Conservation (phyloP, 2,888 invertebrate species). For the Drosophila nr. fundita region DNA sequence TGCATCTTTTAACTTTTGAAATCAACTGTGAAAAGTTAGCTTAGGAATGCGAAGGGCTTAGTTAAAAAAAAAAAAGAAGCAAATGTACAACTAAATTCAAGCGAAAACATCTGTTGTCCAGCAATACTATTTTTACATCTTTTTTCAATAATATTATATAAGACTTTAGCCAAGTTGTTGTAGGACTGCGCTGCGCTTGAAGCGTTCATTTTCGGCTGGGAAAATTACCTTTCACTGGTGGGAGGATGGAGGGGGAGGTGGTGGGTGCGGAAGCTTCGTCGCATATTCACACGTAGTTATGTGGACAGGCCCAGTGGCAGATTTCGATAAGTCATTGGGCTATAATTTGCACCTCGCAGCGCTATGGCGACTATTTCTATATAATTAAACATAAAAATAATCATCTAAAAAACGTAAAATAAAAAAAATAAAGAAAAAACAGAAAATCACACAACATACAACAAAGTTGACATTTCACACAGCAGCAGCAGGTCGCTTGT, state of each 20-base stretch:
- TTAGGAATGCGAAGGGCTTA: slow-evolving; percentile 48
- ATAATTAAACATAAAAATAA: slow-evolving; percentile 62
- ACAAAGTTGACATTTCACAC: slow-evolving; percentile 78
- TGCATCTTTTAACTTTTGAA: slow-evolving; percentile 5
- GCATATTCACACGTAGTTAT: slow-evolving; percentile 62
- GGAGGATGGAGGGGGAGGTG: background rate
- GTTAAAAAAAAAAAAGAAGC: slow-evolving; percentile 10
- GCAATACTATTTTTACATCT: slow-evolving; percentile 11
- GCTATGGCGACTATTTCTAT: slow-evolving; percentile 72
- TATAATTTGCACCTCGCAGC: slow-evolving; percentile 69
- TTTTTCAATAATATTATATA: slow-evolving; percentile 46
- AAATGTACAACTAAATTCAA: slow-evolving; percentile 25
- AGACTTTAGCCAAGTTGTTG: slow-evolving; percentile 25
- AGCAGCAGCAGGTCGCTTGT: slow-evolving; percentile 65
- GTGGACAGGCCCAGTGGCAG: slow-evolving; percentile 64
- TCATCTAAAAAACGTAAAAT: slow-evolving; percentile 20
- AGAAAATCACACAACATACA: slow-evolving; percentile 19
- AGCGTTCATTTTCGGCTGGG: slow-evolving; percentile 62
- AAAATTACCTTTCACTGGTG: slow-evolving; percentile 64
- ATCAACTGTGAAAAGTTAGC: slow-evolving; percentile 20
- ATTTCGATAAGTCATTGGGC: slow-evolving; percentile 80
- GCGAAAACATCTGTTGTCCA: slow-evolving; percentile 39
- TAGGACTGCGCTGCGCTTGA: slow-evolving; percentile 34
- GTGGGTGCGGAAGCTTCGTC: slow-evolving; percentile 56
- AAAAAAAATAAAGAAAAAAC: slow-evolving; percentile 3